Evolutionary conservation across 2,797 vertebrate species (phyloP).

Genomic region (Eupleurogrammus muticus): DNA sequence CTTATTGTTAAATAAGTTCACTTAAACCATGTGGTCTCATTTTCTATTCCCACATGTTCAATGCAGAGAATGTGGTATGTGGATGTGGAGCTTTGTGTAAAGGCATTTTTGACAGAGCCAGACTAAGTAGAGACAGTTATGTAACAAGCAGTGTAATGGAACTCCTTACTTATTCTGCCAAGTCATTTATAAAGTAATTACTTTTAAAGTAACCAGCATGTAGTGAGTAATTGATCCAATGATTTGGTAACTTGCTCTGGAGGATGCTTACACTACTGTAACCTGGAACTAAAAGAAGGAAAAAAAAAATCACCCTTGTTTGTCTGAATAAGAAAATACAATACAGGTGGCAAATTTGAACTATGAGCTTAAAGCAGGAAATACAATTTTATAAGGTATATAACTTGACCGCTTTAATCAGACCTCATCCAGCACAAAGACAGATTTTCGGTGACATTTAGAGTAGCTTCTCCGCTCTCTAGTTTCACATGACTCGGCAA

Average conservation of each 20-base stretch:
- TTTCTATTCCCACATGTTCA: background rate
- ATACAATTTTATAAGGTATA: conserved; percentile 17
- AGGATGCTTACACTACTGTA: background rate
- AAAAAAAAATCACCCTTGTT: background rate
- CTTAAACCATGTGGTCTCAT: no score
- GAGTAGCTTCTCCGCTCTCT: conserved; percentile 19
- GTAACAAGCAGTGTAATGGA: background rate
- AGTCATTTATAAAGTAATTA: background rate
- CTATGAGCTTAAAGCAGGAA: background rate
- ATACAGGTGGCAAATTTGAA: background rate
- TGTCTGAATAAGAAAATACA: background rate
- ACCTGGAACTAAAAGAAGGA: conserved; percentile 7
- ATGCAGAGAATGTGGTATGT: no score
- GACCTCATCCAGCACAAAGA: conserved; percentile 9
- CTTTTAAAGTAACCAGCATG: background rate
- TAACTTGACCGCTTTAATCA: conserved; percentile 4
- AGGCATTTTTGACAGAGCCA: background rate
- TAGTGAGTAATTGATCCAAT: background rate
- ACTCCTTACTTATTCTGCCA: background rate
- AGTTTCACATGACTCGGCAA: conserved; percentile 35
- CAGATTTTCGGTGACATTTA: conserved; percentile 2
- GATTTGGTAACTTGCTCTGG: background rate
- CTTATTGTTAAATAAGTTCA: background rate
- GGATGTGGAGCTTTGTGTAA: background rate
- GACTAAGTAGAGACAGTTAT: background rate